Evolutionary conservation across 2,797 vertebrate species (phyloP), one percentile per base, ranked within the genome.

Genomic region (Mormyrops attenuatus): DNA sequence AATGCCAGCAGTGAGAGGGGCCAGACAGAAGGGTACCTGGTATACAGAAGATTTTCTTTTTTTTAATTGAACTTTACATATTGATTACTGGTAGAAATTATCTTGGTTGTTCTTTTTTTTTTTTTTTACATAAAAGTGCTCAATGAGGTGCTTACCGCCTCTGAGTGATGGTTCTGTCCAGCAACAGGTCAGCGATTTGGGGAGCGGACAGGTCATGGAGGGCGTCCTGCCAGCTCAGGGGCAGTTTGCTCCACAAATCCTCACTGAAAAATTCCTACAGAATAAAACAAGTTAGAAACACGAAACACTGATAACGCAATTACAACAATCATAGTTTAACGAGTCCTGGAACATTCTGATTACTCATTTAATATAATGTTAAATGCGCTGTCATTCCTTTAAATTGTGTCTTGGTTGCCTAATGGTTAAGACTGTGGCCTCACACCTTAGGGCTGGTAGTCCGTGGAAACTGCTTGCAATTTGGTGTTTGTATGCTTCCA

Each of bases 1-100:
- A 98, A 96, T 8, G 98, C 97, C 94, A 99, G 90, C 1, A 99
- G 96, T 0, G 98, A 97, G 26, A 99, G 95, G 0, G 98, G 98
- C 98, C 98, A 99, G 11, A 96, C 94, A 0, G 95, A 94, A 11
- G 95, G 94, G 91, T 97, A 97, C 47, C 97, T 98, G 93, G 50
- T 66, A 88, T n/a, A 44, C 8, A 60, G 20, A 47, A 47, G 55
- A 8, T 60, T 60, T 63, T 41, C 38, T 34, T 15, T 9, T 9
- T 52, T 49, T 2, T 4, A 53, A 26, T 15, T 53, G n/a, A 57
- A 60, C 22, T 57, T n/a, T 55, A n/a, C 20, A 57, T 41, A 60
- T 8, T 8, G 8, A 53, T n/a, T 44, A 17, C 41, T 17, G 34
- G 34, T 30, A 88, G 57, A 88, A 8, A 49, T 47, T 1, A 8